phyloP scores from a whole-genome alignment of 2,888 invertebrate species.

The Boloria selene region DNA sequence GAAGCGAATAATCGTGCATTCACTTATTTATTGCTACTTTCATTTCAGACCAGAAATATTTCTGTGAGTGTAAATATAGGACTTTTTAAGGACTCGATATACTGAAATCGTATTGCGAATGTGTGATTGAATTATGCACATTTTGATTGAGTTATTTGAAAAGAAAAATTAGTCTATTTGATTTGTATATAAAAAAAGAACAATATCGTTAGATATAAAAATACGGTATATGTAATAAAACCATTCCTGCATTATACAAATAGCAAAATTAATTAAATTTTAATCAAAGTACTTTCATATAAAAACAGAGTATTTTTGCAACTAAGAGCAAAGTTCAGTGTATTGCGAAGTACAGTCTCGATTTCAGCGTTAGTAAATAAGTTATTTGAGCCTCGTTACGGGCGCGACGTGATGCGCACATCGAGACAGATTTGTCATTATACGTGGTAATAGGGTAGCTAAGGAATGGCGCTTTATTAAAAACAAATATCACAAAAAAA shows the following conservation, averaged over 20 bases:
- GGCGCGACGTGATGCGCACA: constrained; percentile 39
- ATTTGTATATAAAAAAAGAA: too few relatives aligned
- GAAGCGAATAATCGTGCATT: constrained; percentile 12
- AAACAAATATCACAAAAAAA: too few relatives aligned
- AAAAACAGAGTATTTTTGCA: constrained; percentile 16
- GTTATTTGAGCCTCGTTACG: constrained; percentile 38
- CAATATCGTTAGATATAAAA: too few relatives aligned
- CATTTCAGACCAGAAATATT: constrained; percentile 5
- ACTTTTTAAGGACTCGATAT: too few relatives aligned
- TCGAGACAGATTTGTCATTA: constrained; percentile 36
- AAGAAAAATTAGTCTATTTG: too few relatives aligned
- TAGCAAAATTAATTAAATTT: too few relatives aligned
- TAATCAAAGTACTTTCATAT: background rate
- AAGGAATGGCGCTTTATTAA: background rate
- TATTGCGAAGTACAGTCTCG: constrained; percentile 34
- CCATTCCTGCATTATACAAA: too few relatives aligned
- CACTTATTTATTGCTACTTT: constrained; percentile 10
- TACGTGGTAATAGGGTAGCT: constrained; percentile 23
- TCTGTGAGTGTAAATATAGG: background rate
- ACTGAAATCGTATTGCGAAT: too few relatives aligned
- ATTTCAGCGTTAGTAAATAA: constrained; percentile 37
- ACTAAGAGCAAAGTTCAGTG: constrained; percentile 39
- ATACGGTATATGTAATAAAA: too few relatives aligned
- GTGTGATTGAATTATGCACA: too few relatives aligned
- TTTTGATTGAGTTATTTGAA: too few relatives aligned